Percentiles rank a stretch among this genome's conserved stretches.
These are phyloP conservation scores for Garra rufa DNA, from an alignment of 2,113 vertebrate species.

Conservation along the genomic window DNA sequence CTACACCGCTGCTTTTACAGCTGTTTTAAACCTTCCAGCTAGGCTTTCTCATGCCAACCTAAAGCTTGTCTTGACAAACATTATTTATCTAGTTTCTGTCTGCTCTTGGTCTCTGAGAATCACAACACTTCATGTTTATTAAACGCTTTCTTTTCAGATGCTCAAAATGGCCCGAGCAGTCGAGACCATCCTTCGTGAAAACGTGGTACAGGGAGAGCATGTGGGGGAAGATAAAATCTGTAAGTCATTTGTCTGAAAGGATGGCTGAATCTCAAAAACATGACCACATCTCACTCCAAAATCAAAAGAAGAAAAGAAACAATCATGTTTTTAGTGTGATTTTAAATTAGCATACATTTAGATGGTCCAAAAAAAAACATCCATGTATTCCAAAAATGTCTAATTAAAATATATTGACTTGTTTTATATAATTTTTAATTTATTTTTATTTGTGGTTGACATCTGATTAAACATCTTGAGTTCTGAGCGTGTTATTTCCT, in stretches of 20 bases:
- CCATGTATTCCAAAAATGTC: too few species aligned
- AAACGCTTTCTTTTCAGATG: slow-evolving; percentile 66
- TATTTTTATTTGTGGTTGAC: background rate
- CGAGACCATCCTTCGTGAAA: slow-evolving; percentile 70
- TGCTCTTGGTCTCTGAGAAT: too few species aligned
- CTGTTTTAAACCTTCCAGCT: too few species aligned
- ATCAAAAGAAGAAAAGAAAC: background rate
- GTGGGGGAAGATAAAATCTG: slow-evolving; percentile 66
- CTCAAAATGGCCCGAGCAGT: slow-evolving; percentile 77
- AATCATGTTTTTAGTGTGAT: too few species aligned
- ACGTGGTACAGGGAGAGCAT: slow-evolving; percentile 75
- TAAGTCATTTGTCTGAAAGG: slow-evolving; percentile 61
- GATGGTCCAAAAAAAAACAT: background rate
- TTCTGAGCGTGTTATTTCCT: too few species aligned
- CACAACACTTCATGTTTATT: background rate
- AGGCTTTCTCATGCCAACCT: too few species aligned
- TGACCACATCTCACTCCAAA: background rate
- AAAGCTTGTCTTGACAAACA: too few species aligned
- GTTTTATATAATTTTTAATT: too few species aligned
- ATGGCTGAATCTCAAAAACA: background rate
- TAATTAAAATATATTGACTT: too few species aligned
- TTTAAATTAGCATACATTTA: background rate
- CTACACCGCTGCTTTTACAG: too few species aligned
- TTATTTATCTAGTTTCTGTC: background rate
- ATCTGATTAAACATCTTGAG: too few species aligned